Evolutionary conservation across 23 tunicate genomes (phyloP).

Genomic region (Styela plicata): DNA sequence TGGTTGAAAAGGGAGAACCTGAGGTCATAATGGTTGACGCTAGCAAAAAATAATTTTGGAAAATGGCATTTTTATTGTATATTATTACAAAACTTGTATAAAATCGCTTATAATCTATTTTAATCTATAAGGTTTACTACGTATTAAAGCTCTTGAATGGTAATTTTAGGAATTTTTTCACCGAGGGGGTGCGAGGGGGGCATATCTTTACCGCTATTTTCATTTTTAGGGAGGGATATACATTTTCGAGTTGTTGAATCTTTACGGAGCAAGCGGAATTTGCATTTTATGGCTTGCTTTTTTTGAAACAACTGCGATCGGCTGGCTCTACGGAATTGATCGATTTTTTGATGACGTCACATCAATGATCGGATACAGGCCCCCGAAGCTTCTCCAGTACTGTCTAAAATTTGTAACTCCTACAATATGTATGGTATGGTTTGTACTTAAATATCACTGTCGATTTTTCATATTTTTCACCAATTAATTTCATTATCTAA

Average conservation of each 20-base stretch:
- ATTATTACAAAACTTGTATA: background rate
- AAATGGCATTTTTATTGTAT: background rate
- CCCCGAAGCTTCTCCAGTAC: slow-evolving; percentile 52
- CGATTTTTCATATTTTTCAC: background rate
- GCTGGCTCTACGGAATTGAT: slow-evolving; percentile 92
- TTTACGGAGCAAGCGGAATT: slow-evolving; percentile 88
- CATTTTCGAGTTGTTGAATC: slow-evolving; percentile 74
- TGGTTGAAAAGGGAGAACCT: too few species aligned
- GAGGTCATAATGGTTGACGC: too few species aligned
- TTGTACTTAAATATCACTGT: background rate
- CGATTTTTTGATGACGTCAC: slow-evolving; percentile 66
- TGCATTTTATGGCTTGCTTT: slow-evolving; percentile 59
- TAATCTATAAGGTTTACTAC: background rate
- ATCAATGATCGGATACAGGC: slow-evolving; percentile 83
- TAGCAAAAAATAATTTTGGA: background rate
- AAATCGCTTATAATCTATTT: background rate
- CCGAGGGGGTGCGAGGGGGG: background rate
- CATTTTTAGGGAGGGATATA: slow-evolving; percentile 79
- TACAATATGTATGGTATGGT: background rate
- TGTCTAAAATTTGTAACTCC: slow-evolving; percentile 78
- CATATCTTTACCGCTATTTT: background rate
- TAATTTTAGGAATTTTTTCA: too few species aligned
- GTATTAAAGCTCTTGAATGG: too few species aligned
- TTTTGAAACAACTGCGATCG: slow-evolving; percentile 69
- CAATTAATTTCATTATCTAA: background rate